Conservation (phyloP, 2,113 vertebrate genomes). For the Mohoua ochrocephala region DNA sequence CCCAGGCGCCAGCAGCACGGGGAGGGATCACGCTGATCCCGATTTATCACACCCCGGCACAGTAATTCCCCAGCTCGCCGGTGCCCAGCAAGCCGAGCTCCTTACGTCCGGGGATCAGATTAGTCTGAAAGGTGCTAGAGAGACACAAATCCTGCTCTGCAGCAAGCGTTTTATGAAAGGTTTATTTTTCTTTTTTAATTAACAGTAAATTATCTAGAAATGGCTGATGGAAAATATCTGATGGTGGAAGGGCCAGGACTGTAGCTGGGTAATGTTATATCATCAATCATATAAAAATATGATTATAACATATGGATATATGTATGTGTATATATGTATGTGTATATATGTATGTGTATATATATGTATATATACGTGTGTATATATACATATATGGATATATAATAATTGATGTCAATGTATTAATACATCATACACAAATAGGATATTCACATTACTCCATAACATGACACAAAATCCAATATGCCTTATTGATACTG, state of each 20-base stretch:
- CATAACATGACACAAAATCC: background rate
- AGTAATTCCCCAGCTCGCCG: constrained; percentile 18
- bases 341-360: too few relatives aligned
- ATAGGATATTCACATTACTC: background rate
- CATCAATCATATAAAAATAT: background rate
- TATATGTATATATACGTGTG: too few relatives aligned
- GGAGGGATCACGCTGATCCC: constrained; percentile 44
- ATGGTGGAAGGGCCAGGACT: background rate
- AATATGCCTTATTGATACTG: background rate
- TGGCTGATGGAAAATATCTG: background rate
- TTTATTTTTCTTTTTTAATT: background rate
- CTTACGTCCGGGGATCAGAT: constrained; percentile 42
- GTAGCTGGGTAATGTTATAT: background rate
- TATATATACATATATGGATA: background rate
- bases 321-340: background rate
- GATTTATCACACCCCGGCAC: constrained; percentile 54
- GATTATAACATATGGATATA: background rate
- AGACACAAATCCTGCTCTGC: constrained; percentile 38
- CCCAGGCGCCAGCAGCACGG: background rate
- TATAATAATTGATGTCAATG: background rate
- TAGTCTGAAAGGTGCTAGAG: constrained; percentile 60
- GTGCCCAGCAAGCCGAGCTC: constrained; percentile 17
- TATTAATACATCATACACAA: background rate
- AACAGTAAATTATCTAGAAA: background rate
- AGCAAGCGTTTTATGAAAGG: background rate